A percentile compares a stretch with the other conserved stretches of the same genome.
Evolutionary conservation across 2,888 invertebrate species (phyloP).

Genomic region (Monoplex corrugatus): DNA sequence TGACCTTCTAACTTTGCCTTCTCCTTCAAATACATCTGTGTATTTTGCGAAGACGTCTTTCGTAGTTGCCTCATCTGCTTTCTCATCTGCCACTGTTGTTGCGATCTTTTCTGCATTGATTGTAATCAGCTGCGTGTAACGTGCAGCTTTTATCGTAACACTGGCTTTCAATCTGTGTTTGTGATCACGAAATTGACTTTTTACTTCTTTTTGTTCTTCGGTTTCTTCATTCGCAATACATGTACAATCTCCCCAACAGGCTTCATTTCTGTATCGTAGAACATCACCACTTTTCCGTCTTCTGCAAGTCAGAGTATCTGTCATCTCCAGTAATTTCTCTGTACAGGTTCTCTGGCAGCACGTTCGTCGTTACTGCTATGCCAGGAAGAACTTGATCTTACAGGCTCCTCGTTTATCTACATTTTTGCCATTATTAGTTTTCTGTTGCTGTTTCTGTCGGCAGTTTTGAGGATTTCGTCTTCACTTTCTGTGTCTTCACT

Average conservation of each 20-base stretch:
- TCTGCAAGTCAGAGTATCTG: neutral
- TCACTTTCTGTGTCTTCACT: neutral
- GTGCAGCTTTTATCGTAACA: neutral
- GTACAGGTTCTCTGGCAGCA: conserved; percentile 1
- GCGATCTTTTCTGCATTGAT: neutral
- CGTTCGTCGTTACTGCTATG: conserved; percentile 20
- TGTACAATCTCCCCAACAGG: neutral
- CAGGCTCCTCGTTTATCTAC: neutral
- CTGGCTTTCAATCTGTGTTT: neutral
- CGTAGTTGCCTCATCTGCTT: neutral
- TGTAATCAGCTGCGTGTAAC: neutral
- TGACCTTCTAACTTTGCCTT: neutral
- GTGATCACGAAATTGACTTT: neutral
- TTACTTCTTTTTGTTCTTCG: neutral
- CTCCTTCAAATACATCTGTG: neutral
- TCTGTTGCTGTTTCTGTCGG: neutral
- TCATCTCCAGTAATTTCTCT: neutral
- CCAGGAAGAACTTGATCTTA: conserved; percentile 9
- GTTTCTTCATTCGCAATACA: neutral
- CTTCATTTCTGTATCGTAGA: neutral
- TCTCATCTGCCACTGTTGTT: neutral
- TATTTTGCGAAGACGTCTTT: neutral
- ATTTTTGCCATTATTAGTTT: neutral
- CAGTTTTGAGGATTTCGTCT: neutral
- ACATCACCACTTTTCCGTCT: neutral